These are phyloP conservation scores for Agapostemon virescens DNA, from an alignment of 2,888 invertebrate genomes.

Conservation along the genomic window DNA sequence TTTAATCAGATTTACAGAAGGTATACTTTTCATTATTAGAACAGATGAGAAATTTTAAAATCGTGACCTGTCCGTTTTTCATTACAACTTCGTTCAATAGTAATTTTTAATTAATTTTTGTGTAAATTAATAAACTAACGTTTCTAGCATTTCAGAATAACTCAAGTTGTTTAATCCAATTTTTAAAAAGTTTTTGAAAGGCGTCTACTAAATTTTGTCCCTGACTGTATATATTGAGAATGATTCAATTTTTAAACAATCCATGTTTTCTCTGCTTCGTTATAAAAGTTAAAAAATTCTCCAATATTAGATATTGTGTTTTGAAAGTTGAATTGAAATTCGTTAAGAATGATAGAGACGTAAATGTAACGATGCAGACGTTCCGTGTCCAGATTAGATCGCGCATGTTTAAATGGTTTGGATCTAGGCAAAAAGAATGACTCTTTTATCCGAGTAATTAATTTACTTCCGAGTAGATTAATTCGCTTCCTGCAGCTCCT, in stretches of 20 bases:
- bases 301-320: background rate
- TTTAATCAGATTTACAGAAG: too few relatives aligned
- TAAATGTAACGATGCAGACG: slow-evolving; percentile 1
- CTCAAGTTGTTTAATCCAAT: too few relatives aligned
- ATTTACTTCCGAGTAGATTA: slow-evolving; percentile 33
- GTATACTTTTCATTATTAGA: too few relatives aligned
- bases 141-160: too few relatives aligned
- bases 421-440: background rate
- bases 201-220: too few relatives aligned
- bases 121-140: too few relatives aligned
- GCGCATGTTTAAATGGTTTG: background rate
- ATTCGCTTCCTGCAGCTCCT: slow-evolving; percentile 51
- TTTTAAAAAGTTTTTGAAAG: too few relatives aligned
- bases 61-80: too few relatives aligned
- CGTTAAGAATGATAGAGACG: background rate
- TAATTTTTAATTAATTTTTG: too few relatives aligned
- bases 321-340: background rate
- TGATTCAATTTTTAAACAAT: background rate
- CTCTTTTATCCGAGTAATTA: slow-evolving; percentile 24
- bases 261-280: background rate
- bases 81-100: too few relatives aligned
- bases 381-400: background rate
- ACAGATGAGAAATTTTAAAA: too few relatives aligned
- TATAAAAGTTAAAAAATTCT: background rate
- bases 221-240: background rate